These are phyloP conservation scores for Formicarius rufipectus DNA, from an alignment of 2,113 vertebrate genomes.

Conservation along the genomic window DNA sequence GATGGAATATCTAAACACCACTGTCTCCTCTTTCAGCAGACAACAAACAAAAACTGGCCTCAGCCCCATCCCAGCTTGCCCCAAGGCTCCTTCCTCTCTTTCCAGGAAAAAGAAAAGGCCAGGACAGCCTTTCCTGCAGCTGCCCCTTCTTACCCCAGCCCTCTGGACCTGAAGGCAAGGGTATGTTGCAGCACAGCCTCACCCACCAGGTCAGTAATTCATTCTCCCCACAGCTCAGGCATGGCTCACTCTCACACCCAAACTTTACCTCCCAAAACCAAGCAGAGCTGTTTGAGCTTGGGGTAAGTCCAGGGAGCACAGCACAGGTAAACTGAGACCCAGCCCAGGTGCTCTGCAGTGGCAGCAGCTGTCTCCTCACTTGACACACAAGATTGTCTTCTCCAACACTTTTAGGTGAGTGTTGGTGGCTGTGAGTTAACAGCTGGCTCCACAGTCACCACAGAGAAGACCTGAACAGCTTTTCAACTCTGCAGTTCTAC, in stretches of 20 bases:
- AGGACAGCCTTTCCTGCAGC: background rate
- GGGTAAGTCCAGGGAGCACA: background rate
- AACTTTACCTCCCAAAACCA: background rate
- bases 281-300: background rate
- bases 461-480: background rate
- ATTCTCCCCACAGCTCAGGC: background rate
- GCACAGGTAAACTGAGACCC: background rate
- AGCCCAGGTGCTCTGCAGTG: background rate
- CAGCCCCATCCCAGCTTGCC: background rate
- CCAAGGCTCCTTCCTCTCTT: background rate
- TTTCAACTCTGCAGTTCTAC: background rate
- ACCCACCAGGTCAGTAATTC: background rate
- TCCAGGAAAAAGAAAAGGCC: background rate
- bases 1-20: background rate
- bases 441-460: background rate
- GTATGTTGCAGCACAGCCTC: background rate
- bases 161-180: background rate
- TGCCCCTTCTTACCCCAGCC: background rate
- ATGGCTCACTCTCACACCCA: accelerated
- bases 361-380: background rate
- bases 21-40: background rate
- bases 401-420: too few species aligned
- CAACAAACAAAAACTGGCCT: background rate
- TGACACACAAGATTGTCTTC: background rate
- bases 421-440: background rate